Base-by-base conservation (phyloP, 64 coral and sea anemone species). In the Anthopleura sola region DNA sequence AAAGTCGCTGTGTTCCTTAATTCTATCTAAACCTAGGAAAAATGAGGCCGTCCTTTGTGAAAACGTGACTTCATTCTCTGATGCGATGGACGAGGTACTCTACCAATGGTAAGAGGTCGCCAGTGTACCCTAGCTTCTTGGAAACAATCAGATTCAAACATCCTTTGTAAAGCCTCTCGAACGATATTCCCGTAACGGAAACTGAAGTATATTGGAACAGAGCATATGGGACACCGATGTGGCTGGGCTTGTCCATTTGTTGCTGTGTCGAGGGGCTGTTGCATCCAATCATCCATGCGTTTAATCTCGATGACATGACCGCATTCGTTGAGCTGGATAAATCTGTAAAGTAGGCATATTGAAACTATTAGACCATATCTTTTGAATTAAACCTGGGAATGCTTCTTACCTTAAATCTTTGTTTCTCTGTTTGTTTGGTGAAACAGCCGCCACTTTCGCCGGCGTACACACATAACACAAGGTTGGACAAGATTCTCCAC, bases 401-500 rank as follows among this genome's bases (percentile, higher is more conserved):
- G 11, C 46, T n/a, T 26, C n/a, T 2, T 60, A 20, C 55, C 33
- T 80, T 88, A 76, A 15, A 21, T 88, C 23, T 37, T n/a, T 87
- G 34, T 51, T 87, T 54, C 29, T 37, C 15, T 58, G 78, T 57
- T 18, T 26, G 57, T 57, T 28, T 18, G n/a, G 46, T 16, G 39
- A 23, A 14, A 87, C 31, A 23, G 80, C 50, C 34, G 78, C 62
- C 3, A 92, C 78, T 37, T 78, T 68, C 75, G n/a, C 71, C 12
- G 90, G 14, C 28, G 86, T 49, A 33, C 90, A 92, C 28, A 87
- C 53, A 20, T 80, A 66, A 75, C 90, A 92, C 33, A 78, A 5
- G 2, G 66, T 83, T 8, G 85, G 90, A 47, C 90, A 92, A 6
- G 49, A 54, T 57, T 92, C 85, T 36, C 90, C 90, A n/a, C 90